Conservation (phyloP, 2,888 invertebrate species). For the Agrypnus murinus region DNA sequence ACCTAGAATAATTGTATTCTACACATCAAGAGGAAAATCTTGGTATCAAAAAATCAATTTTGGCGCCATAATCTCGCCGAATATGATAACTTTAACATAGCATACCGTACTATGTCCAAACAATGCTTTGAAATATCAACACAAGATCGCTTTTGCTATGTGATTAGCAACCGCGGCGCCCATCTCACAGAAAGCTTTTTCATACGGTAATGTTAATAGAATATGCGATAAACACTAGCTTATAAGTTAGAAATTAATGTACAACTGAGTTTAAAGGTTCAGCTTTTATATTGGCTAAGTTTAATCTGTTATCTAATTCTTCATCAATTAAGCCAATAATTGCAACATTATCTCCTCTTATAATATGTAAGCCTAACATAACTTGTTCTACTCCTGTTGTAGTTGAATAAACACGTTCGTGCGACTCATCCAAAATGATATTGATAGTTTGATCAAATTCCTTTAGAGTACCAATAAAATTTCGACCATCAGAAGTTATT, state of each 20-base stretch:
- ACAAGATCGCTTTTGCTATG: no score
- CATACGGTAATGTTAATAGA: no score
- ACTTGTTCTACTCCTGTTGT: slow-evolving; percentile 95
- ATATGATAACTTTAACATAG: no score
- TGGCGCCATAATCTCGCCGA: no score
- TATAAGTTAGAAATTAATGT: slow-evolving; percentile 80
- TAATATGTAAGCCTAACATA: slow-evolving; percentile 96
- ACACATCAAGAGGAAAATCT: no score
- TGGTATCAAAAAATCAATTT: no score
- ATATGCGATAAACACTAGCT: no score
- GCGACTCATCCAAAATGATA: slow-evolving; percentile 97
- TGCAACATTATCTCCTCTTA: slow-evolving; percentile 97
- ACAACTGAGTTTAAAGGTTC: slow-evolving; percentile 88
- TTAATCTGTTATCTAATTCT: slow-evolving; percentile 86
- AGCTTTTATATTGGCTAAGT: slow-evolving; percentile 86
- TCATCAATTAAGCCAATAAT: slow-evolving; percentile 91
- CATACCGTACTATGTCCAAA: no score
- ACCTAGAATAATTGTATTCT: no score
- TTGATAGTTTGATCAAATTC: slow-evolving; percentile 99
- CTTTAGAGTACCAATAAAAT: slow-evolving; percentile 97
- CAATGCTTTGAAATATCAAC: no score
- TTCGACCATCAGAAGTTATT: slow-evolving; percentile 96
- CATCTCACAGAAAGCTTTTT: no score
- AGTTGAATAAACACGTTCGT: slow-evolving; percentile 97
- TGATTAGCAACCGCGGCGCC: no score